A percentile compares a stretch with the other conserved stretches of the same genome.
These are phyloP conservation scores for Saccostrea cuccullata DNA, from an alignment of 1,140 invertebrate genomes.

Conservation along the genomic window DNA sequence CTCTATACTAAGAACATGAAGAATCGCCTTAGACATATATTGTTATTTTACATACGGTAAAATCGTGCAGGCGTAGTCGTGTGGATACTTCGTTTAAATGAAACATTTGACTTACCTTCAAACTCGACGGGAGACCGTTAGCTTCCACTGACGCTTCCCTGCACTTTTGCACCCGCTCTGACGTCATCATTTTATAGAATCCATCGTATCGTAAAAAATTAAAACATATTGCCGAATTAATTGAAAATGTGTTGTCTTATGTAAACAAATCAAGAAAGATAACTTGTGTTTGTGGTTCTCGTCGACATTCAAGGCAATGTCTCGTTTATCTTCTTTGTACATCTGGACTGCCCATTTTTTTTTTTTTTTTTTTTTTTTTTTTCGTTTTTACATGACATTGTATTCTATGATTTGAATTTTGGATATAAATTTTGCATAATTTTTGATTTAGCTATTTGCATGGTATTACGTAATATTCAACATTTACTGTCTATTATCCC, in stretches of 20 bases:
- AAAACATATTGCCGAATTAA: no score
- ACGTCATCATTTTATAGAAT: background rate
- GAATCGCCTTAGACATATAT: background rate
- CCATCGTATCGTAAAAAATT: background rate
- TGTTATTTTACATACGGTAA: background rate
- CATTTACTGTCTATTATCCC: no score
- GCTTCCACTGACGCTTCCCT: background rate
- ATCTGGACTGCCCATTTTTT: no score
- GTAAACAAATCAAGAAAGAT: background rate
- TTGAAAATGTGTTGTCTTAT: background rate
- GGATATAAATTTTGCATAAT: no score
- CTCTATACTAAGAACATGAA: background rate
- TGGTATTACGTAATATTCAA: no score
- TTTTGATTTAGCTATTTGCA: no score
- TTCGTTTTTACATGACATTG: no score
- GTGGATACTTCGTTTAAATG: constrained; percentile 10
- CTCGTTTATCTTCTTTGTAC: background rate
- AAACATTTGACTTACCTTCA: background rate
- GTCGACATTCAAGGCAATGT: background rate
- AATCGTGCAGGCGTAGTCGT: background rate
- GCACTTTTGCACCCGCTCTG: background rate
- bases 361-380: no score
- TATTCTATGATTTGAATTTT: no score
- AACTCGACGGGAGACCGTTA: background rate
- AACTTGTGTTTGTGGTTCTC: background rate